Evolutionary conservation across 2,113 vertebrate species (phyloP).

Genomic region (Columbina picui): DNA sequence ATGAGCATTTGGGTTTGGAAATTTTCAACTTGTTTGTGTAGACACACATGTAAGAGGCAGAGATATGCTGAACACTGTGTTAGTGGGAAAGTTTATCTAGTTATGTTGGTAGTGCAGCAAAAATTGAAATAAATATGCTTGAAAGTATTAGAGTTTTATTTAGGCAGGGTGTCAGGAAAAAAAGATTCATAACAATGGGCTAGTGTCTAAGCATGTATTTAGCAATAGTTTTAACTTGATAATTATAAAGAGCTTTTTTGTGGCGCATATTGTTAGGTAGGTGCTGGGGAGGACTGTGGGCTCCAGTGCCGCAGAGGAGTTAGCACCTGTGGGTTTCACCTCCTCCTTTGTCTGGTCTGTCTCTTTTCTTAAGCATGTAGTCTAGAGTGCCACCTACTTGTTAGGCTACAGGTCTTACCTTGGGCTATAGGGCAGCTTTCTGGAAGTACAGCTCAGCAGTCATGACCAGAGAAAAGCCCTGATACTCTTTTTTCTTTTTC

Average conservation of each 20-base stretch:
- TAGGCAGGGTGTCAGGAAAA: not conserved
- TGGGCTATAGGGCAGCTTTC: not conserved
- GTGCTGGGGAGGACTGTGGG: not conserved
- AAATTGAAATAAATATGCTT: not conserved
- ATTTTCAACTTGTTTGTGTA: not conserved
- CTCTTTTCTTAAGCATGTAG: not conserved
- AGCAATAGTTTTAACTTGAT: not conserved
- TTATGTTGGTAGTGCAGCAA: not conserved
- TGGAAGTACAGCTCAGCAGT: not conserved
- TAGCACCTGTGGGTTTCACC: not conserved
- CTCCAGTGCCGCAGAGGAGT: not conserved
- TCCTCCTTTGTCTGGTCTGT: not conserved
- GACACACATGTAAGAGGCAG: not conserved
- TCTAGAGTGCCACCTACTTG: not conserved
- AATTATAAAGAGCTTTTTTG: not conserved
- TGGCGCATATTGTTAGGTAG: not conserved
- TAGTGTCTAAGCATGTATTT: not conserved
- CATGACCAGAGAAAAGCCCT: not conserved
- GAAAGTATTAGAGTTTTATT: not conserved
- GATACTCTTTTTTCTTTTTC: not conserved
- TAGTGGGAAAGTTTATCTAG: not conserved
- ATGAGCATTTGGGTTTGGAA: not conserved
- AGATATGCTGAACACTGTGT: not conserved
- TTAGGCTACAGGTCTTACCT: not conserved
- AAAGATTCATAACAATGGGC: not conserved